Base-by-base conservation (phyloP, 2,888 invertebrate genomes). In the Cephus pygmeus region DNA sequence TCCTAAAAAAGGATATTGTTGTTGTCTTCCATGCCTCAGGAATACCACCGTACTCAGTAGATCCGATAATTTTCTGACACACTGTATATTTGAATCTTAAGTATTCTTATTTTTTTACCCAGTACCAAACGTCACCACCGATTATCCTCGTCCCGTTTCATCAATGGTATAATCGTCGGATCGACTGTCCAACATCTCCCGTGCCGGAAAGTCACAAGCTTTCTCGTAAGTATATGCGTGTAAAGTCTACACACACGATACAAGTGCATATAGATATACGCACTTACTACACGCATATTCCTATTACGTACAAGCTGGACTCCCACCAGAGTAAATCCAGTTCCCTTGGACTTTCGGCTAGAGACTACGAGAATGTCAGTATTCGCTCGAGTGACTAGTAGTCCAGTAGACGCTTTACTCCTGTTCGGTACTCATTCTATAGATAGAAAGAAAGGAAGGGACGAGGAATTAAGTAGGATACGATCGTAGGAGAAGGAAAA, bases 311-410 rank as follows among this genome's bases (percentile, higher is more conserved):
- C 73, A 69, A 74, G 69, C 69, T 33, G 69, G 69, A 33, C 81
- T 78, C 84, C 83, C 81, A 79, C 82, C 83, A 82, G 73, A 76
- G 80, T 82, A 80, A 85, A 85, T 85, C 81, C 81, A 80, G 81
- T 80, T 84, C 79, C 76, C 77, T 80, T 77, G 79, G 84, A 81
- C 84, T 81, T 81, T 85, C 81, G 81, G 82, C 33, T 78, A 40
- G 73, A 85, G 71, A 71, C 71, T 34, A 71, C 56, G 56, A 56
- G 56, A 56, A 56, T 15, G 56, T 56, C 56, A 56, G 56, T 56
- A 56, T 56, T 56, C 56, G 23, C 9, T 56, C 56, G 56, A 56
- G 23, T 56, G 56, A 56, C 56, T 56, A 23, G 56, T 56, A 56
- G 56, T 56, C 56, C 15, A 23, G 56, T 15, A 56, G 56, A 56